A percentile compares a stretch with the other conserved stretches of the same genome.
phyloP scores from a whole-genome alignment of 2,113 vertebrate species.

The Noctilio leporinus region DNA sequence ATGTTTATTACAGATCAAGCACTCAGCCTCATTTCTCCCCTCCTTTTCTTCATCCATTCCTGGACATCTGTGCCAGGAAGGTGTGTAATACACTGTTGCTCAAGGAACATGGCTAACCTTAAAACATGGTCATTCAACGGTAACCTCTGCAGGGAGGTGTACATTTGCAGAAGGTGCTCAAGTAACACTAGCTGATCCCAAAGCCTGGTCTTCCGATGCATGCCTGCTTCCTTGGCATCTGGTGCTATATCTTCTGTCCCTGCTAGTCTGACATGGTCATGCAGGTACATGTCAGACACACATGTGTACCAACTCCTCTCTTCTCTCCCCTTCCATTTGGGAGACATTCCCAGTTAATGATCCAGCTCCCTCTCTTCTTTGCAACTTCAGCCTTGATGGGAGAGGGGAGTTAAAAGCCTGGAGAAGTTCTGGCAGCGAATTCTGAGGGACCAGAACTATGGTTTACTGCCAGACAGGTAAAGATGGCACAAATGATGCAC shows the following conservation, averaged over 20 bases:
- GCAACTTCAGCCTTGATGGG: not conserved
- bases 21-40: not conserved
- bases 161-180: not conserved
- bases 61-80: not conserved
- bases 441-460: not conserved
- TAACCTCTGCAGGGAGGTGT: not conserved
- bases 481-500: not conserved
- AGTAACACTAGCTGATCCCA: not conserved
- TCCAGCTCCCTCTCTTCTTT: not conserved
- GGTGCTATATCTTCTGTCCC: not conserved
- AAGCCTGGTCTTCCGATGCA: not conserved
- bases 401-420: not conserved
- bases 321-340: not conserved
- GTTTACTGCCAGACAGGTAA: not conserved
- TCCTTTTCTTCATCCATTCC: not conserved
- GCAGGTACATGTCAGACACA: not conserved
- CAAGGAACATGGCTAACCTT: not conserved
- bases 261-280: not conserved
- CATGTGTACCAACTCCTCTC: not conserved
- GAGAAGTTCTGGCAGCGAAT: constrained; percentile 17
- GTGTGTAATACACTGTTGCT: not conserved
- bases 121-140: not conserved
- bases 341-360: not conserved
- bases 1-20: not conserved
- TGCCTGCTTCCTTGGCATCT: not conserved